Conservation (phyloP, 2,888 invertebrate species). For the Mactromeris polynyma region DNA sequence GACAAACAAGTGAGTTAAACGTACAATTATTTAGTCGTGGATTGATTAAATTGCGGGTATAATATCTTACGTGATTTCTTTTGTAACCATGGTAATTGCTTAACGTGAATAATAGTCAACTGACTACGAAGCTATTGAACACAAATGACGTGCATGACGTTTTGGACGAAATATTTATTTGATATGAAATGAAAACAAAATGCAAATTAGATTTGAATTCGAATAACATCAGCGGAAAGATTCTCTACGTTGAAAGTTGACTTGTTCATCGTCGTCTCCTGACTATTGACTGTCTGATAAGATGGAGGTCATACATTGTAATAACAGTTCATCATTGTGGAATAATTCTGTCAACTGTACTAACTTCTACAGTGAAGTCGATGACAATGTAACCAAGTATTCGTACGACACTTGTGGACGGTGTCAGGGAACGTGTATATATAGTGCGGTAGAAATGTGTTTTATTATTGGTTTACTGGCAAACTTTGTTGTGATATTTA, state of each 20-base stretch:
- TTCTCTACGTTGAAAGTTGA: neutral
- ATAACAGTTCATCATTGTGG: neutral
- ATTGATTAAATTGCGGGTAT: no score
- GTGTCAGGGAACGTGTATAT: constrained; percentile 52
- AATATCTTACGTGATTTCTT: no score
- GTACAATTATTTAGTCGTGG: no score
- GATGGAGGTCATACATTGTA: neutral
- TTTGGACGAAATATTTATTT: no score
- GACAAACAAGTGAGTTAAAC: neutral
- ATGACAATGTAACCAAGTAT: neutral
- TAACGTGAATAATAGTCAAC: no score
- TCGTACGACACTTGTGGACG: constrained; percentile 42
- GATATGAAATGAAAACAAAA: no score
- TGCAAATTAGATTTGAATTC: no score
- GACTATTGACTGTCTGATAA: neutral
- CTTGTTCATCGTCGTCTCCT: neutral
- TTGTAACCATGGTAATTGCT: no score
- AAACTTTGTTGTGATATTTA: constrained; percentile 49
- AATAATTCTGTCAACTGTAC: neutral
- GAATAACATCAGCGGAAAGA: neutral
- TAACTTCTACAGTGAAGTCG: neutral
- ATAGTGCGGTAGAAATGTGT: constrained; percentile 50
- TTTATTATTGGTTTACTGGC: constrained; percentile 56
- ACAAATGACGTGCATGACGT: no score
- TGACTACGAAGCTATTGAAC: no score